A percentile compares a stretch with the other conserved stretches of the same genome.
These are phyloP conservation scores for Alethe diademata DNA, from an alignment of 2,113 vertebrate genomes.

Conservation along the genomic window DNA sequence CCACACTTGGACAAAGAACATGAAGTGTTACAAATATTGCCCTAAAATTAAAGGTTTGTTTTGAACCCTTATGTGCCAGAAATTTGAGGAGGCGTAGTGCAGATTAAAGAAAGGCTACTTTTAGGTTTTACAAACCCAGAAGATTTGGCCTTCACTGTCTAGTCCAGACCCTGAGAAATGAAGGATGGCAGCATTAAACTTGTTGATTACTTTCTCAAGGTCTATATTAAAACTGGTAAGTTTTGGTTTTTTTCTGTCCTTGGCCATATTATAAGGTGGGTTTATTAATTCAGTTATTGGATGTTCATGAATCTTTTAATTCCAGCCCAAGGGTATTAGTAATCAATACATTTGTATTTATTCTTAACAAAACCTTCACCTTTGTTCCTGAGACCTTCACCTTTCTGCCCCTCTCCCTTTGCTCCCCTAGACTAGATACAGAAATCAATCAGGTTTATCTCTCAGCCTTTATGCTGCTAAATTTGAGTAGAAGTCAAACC, in stretches of 20 bases:
- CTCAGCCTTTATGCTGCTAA: not conserved
- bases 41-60: not conserved
- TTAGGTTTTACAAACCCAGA: not conserved
- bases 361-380: not conserved
- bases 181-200: not conserved
- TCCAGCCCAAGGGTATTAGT: not conserved
- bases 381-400: not conserved
- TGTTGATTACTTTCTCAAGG: not conserved
- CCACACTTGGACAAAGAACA: not conserved
- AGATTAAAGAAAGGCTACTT: not conserved
- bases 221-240: not conserved
- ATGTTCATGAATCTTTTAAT: not conserved
- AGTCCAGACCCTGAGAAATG: not conserved
- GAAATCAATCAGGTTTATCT: not conserved
- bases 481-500: not conserved
- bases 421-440: not conserved
- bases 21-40: not conserved
- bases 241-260: not conserved
- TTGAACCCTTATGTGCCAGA: not conserved
- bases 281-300: not conserved
- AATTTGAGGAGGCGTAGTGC: not conserved
- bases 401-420: not conserved
- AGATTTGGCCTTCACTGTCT: not conserved
- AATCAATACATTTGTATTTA: not conserved
- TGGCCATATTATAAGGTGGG: not conserved